These are phyloP conservation scores for Gobio gobio DNA, from an alignment of 2,113 vertebrate genomes.

Conservation along the genomic window DNA sequence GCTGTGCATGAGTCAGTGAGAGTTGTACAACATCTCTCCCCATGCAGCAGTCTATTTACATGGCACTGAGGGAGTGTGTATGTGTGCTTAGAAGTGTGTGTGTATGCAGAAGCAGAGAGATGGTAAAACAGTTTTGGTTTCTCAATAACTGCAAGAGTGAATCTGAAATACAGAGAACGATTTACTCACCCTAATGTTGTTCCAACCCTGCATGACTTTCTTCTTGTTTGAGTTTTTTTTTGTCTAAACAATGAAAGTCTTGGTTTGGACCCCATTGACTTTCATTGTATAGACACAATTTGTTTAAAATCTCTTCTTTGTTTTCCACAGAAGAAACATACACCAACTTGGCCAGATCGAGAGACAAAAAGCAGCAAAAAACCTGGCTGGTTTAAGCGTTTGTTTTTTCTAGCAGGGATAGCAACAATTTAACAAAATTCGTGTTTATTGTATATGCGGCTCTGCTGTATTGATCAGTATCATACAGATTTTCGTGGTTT, in stretches of 20 bases:
- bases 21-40: constrained; percentile 53
- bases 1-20: constrained; percentile 52
- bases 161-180: neutral
- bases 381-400: neutral
- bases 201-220: constrained; percentile 12
- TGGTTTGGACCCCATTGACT: neutral
- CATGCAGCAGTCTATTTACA: constrained; percentile 54
- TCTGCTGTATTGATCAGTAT: neutral
- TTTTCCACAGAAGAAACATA: neutral
- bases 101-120: constrained; percentile 23
- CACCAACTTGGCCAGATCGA: neutral
- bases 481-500: neutral
- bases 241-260: neutral
- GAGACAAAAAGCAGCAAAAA: neutral
- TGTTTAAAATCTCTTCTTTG: neutral
- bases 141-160: constrained; percentile 3
- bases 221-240: too few relatives aligned
- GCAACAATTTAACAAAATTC: neutral
- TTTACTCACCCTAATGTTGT: neutral
- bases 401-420: neutral
- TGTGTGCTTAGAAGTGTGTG: neutral
- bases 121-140: constrained; percentile 8
- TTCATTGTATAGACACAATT: neutral
- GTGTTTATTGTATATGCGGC: neutral
- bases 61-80: constrained; percentile 48